Base-by-base conservation (phyloP, 1,140 invertebrate genomes). In the Eufriesea mexicana region DNA sequence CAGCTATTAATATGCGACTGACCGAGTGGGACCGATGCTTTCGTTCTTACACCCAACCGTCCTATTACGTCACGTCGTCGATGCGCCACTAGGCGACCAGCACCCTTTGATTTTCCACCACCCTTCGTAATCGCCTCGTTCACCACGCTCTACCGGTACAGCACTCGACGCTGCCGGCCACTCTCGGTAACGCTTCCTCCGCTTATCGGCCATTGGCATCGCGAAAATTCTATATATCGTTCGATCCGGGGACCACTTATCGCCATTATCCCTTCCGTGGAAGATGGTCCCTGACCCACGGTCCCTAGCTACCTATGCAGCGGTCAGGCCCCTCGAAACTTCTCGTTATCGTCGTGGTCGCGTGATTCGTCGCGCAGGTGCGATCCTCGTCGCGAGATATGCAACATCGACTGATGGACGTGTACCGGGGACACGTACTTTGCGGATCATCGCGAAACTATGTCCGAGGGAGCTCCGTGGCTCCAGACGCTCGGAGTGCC, bases 1-100 rank as follows among this genome's bases (percentile, higher is more conserved):
- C 80, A 75, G 85, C 87, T 92, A 93, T 93, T 93, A 92, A 93
- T 93, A 93, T 92, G 89, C 91, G 90, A 91, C 91, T 92, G 92
- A 93, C 89, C 90, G 91, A 92, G 89, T 92, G 92, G 86, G 90
- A 90, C 85, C 87, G 89, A 91, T 90, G 90, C 85, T 90, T 90
- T 89, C 86, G 86, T 88, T 89, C 88, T 90, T 90, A 86, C 83
- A 89, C 49, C 83, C 81, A 86, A 88, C 85, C 82, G 72, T 86
- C 84, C 45, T 84, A 89, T 91, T 88, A 90, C 90, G 68, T 88
- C 89, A 80, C 86, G 83, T 84, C 77, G 73, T 77, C 86, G 68
- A 70, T 64, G n/a, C 67, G 55, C 18, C 57, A 54, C 59, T 57
- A 62, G 2, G 20, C 59, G 74, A 25, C 35, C 35, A 4, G 70